Evolutionary conservation across 2,113 vertebrate species (phyloP), one percentile per base, ranked within the genome.

Genomic region (Barbus barbus): DNA sequence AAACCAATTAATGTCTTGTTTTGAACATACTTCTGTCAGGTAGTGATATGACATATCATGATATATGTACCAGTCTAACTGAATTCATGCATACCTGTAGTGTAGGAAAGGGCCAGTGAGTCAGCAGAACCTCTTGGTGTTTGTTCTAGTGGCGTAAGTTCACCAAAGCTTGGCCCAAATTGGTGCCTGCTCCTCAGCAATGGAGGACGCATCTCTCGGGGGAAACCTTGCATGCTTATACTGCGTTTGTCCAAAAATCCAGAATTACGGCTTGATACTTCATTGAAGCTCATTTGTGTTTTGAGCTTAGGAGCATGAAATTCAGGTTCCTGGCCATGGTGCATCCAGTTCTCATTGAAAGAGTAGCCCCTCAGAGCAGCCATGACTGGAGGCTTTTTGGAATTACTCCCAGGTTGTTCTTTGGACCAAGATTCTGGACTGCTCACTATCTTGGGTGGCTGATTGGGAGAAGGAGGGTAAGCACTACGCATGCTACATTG

Each of bases 51-150:
- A 46, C 14, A 6, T 74, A 16, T 24, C n/a, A 73, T n/a, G 13
- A 36, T 26, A 14, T 46, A 24, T 46, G 22, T n/a, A 14, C 22
- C 36, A 20, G 3, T 36, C 12, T 2, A 78, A 33, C 51, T 38
- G 31, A 58, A 58, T 58, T 53, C 13, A 20, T 11, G 61, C 3
- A n/a, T 77, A 99, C 97, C 97, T 95, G 96, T 97, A 8, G 95
- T 91, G 1, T 96, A 98, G 16, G 97, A 97, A 81, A 98, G 93
- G 0, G 96, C 95, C 44, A 99, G 92, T 0, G 98, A 99, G 86
- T 99, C 98, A 93, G 97, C 96, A 84, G 98, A 99, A 56, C 97
- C 98, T 0, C 95, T 92, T 0, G 98, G 97, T 5, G 97, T 98
- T 90, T 97, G 98, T 91, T 97, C 95, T 0, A 97, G 95, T 14